These are phyloP conservation scores for Diplogasteroides magnus DNA, from an alignment of 1,140 invertebrate genomes.

Conservation along the genomic window DNA sequence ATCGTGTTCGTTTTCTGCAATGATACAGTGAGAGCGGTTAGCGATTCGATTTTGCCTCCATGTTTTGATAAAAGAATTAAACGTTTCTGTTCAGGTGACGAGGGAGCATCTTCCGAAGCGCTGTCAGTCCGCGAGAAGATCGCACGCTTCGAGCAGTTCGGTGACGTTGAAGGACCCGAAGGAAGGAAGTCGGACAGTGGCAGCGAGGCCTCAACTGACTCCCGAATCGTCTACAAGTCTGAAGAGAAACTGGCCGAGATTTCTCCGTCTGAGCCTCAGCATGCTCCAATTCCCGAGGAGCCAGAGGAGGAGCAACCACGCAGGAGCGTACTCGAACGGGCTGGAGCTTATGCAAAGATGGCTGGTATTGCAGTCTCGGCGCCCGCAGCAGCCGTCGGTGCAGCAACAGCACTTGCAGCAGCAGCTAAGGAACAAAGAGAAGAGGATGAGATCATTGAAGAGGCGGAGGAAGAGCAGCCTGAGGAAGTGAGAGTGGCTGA, in stretches of 20 bases:
- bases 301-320: slow-evolving; percentile 2
- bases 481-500: too few relatives aligned
- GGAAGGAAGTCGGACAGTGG: neutral
- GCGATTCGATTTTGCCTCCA: too few relatives aligned
- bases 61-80: too few relatives aligned
- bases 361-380: slow-evolving; percentile 12
- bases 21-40: too few relatives aligned
- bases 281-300: slow-evolving; percentile 3
- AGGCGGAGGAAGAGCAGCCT: neutral
- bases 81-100: too few relatives aligned
- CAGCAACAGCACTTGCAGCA: neutral
- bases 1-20: too few relatives aligned
- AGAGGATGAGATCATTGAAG: neutral
- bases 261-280: too few relatives aligned
- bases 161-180: neutral
- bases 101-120: too few relatives aligned
- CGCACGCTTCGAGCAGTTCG: neutral
- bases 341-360: slow-evolving; percentile 18
- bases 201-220: neutral
- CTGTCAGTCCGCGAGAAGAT: neutral
- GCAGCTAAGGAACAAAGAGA: slow-evolving; percentile 1
- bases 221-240: neutral
- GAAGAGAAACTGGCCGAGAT: too few relatives aligned
- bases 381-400: neutral
- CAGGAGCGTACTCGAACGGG: neutral